Evolutionary conservation across 2,888 invertebrate genomes (phyloP).

Genomic region (Drosophila melanosoma): DNA sequence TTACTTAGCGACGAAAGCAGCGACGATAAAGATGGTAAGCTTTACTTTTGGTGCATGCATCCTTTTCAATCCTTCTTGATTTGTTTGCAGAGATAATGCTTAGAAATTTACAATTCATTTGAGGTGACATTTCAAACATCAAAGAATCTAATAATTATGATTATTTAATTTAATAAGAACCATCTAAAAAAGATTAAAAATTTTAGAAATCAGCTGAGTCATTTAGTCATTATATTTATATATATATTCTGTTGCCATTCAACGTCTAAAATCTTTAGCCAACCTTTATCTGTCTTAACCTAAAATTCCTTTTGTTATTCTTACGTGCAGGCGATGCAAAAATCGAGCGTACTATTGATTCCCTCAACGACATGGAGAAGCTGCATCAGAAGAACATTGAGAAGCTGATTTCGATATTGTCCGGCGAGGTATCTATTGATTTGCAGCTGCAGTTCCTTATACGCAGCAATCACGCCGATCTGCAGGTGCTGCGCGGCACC

Average conservation of each 20-base stretch:
- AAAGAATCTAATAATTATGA: neutral
- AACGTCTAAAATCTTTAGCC: neutral
- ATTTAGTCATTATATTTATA: neutral
- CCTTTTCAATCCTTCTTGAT: neutral
- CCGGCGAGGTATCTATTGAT: slow-evolving; percentile 98
- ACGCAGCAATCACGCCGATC: slow-evolving; percentile 98
- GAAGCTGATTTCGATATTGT: slow-evolving; percentile 95
- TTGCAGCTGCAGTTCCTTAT: slow-evolving; percentile 98
- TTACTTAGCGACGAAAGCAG: slow-evolving; percentile 84
- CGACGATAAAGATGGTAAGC: slow-evolving; percentile 85
- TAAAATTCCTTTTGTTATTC: neutral
- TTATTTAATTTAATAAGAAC: neutral
- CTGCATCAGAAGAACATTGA: slow-evolving; percentile 94
- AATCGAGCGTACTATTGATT: slow-evolving; percentile 87
- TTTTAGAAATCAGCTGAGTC: neutral
- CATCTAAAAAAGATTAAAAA: neutral
- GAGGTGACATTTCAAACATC: neutral
- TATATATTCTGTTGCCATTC: neutral
- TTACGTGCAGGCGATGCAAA: slow-evolving; percentile 84
- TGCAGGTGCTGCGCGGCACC: slow-evolving; percentile 89
- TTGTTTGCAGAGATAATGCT: neutral
- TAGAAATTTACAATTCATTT: neutral
- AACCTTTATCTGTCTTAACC: too few species aligned
- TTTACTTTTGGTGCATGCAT: neutral
- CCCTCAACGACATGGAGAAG: slow-evolving; percentile 92